These are phyloP conservation scores for Rattus norvegicus DNA, from an alignment of 2,113 vertebrate genomes.

Conservation along the genomic window GRCr8 NC_086019.1:187298001-187298500, in stretches of 20 bases:
- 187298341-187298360: conserved; percentile 33
- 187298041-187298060: not conserved
- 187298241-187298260: conserved; percentile 59
- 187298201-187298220: conserved; percentile 45
- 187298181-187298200: not conserved
- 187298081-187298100: not conserved
- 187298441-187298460: not conserved
- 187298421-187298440: conserved; percentile 16
- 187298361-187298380: not conserved
- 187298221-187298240: conserved; percentile 59
- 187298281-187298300: conserved; percentile 48
- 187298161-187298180: not conserved
- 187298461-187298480: not conserved
- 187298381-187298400: not conserved
- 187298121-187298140: not conserved
- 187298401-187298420: not conserved
- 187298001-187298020: not conserved
- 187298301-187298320: conserved; percentile 62
- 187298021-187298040: not conserved
- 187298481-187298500: not conserved
- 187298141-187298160: not conserved
- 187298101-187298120: not conserved
- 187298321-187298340: conserved; percentile 59
- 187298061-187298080: not conserved
- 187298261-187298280: conserved; percentile 64